phyloP scores from a whole-genome alignment of 2,888 invertebrate genomes.

The Ennomos quercinarius region DNA sequence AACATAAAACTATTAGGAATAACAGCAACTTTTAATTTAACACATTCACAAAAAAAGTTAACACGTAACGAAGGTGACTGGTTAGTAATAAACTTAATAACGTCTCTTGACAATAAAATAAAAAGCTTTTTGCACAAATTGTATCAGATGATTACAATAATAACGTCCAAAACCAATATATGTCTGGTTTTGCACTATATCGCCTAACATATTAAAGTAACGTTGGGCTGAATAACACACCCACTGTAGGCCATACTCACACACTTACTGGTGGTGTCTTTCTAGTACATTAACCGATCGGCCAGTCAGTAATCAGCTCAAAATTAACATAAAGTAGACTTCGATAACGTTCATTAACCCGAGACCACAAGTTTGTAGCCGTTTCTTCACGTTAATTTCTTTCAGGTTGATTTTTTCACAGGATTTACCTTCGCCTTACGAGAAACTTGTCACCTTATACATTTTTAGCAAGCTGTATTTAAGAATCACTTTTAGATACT shows the following conservation, averaged over 20 bases:
- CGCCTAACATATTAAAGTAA: slow-evolving; percentile 52
- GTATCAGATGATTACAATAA: slow-evolving; percentile 41
- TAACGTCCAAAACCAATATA: slow-evolving; percentile 66
- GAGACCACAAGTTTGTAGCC: slow-evolving; percentile 82
- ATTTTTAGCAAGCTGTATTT: slow-evolving; percentile 39
- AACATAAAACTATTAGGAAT: neutral
- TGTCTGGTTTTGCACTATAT: slow-evolving; percentile 63
- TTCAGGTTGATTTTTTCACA: slow-evolving; percentile 69
- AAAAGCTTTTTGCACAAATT: slow-evolving; percentile 27
- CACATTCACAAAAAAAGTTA: slow-evolving; percentile 34
- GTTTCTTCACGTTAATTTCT: slow-evolving; percentile 71
- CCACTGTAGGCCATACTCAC: slow-evolving; percentile 58
- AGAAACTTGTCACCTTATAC: slow-evolving; percentile 35
- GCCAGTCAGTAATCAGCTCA: slow-evolving; percentile 71
- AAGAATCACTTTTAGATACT: slow-evolving; percentile 26
- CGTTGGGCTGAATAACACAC: slow-evolving; percentile 73
- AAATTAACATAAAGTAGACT: slow-evolving; percentile 78
- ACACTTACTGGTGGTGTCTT: slow-evolving; percentile 71
- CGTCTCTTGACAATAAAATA: slow-evolving; percentile 20
- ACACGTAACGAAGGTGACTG: slow-evolving; percentile 70
- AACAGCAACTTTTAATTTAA: neutral
- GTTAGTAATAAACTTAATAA: slow-evolving; percentile 55
- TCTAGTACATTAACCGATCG: slow-evolving; percentile 76
- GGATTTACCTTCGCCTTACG: slow-evolving; percentile 27
- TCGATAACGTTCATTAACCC: slow-evolving; percentile 80